Evolutionary conservation across 2,113 vertebrate species (phyloP).

Genomic region (Emydura subglobosa): DNA sequence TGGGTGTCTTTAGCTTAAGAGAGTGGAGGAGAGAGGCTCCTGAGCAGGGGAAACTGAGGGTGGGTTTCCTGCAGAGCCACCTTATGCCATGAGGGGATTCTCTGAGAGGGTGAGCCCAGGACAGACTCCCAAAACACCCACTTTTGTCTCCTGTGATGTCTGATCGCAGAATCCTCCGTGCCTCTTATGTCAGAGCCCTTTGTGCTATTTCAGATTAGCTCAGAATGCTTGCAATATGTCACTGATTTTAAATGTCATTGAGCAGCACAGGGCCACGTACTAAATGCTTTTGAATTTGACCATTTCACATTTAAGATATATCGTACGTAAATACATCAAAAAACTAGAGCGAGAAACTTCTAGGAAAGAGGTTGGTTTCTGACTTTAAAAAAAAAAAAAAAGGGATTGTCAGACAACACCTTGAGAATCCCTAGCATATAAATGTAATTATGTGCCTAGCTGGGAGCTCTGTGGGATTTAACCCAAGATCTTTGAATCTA

Average conservation of each 20-base stretch:
- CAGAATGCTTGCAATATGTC: neutral
- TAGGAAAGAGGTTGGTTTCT: neutral
- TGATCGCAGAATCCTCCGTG: neutral
- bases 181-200: neutral
- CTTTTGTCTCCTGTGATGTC: neutral
- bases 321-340: neutral
- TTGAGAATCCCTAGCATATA: neutral
- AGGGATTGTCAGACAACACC: neutral
- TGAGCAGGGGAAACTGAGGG: no score
- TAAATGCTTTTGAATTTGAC: neutral
- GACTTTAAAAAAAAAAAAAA: no score
- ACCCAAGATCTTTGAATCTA: neutral
- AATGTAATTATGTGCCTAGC: neutral
- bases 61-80: no score
- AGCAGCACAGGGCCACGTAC: neutral
- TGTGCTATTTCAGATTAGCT: neutral
- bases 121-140: neutral
- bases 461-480: accelerated
- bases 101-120: neutral
- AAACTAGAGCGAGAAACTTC: neutral
- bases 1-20: neutral
- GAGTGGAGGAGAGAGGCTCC: neutral
- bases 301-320: neutral
- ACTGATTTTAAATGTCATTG: neutral
- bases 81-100: neutral